phyloP scores from a whole-genome alignment of 2,888 invertebrate species.

The Camponotus fellah region DNA sequence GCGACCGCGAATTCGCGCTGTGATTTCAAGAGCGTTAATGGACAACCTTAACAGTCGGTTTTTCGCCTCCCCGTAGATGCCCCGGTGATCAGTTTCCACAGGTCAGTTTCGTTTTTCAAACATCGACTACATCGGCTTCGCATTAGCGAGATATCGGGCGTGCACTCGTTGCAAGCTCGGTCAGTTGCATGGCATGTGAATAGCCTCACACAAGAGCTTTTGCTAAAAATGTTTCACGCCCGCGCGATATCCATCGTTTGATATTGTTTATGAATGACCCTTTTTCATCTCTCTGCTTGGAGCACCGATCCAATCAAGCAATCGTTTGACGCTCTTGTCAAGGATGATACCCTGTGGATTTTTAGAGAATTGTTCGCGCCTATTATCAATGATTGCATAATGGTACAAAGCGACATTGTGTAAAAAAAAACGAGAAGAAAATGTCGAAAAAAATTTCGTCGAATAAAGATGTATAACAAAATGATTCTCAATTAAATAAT shows the following conservation, averaged over 20 bases:
- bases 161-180: conserved; percentile 13
- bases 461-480: not conserved
- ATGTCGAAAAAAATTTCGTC: not conserved
- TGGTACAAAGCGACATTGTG: conserved; percentile 21
- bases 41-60: conserved; percentile 40
- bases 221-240: conserved; percentile 52
- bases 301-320: conserved; percentile 46
- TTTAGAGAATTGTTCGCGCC: conserved; percentile 37
- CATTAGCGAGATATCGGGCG: conserved; percentile 47
- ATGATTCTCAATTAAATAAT: not conserved
- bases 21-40: conserved; percentile 58
- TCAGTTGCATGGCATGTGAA: conserved; percentile 32
- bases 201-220: conserved; percentile 41
- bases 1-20: conserved; percentile 20
- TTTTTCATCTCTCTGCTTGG: conserved; percentile 30
- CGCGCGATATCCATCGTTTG: conserved; percentile 47
- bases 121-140: conserved; percentile 46
- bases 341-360: conserved; percentile 38
- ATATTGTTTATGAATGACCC: conserved; percentile 54
- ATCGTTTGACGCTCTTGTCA: conserved; percentile 39
- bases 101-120: conserved; percentile 55
- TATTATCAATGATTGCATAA: conserved; percentile 29
- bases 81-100: conserved; percentile 32
- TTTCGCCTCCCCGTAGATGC: not conserved
- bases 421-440: not conserved